Evolutionary conservation across 2,888 invertebrate species (phyloP), one percentile per base, ranked within the genome.

Genomic region (Drosophila fungiperda): DNA sequence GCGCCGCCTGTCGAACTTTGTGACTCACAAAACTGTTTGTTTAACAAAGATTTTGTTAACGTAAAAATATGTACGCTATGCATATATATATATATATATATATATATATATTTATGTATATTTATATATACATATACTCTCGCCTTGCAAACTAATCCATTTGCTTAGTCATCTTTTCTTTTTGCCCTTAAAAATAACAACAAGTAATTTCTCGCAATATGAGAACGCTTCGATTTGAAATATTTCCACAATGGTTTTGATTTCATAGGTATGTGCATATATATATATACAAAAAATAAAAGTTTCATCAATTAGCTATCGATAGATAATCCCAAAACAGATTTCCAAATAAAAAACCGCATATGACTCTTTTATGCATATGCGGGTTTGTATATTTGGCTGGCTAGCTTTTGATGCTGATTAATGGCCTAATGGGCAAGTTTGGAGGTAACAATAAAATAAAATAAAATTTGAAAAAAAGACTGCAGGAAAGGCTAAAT

Each of bases 391-490:
- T 45, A 49, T 40, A 23, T 62, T 73, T 42, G 48, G 33, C 54
- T 70, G 32, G 42, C 40, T 73, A 42, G 26, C 48, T 60, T 58
- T 70, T 78, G 67, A 68, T 60, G 76, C 81, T 86, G 86, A 83
- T 83, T 83, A 81, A 83, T 83, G 66, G 66, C 69, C 64, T 8
- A 63, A 76, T 36, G 57, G 29, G 57, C 50, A 67, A 68, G 55
- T 54, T 67, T 66, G 54, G 55, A 66, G 66, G 38, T 49, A 42
- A 23, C 12, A 55, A 55, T 23, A 38, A 4, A 50, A 50, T 50
- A 15, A 42, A 48, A 17, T 9, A 17, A 32, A n/a, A 12, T 64
- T 26, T 23, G 55, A 53, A 57, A 50, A 42, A 59, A 65, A 57
- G 26, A 68, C 63, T 78, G 78, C 73, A 77, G 77, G 65, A 68